phyloP scores from a whole-genome alignment of 2,888 invertebrate species.

The Timema podura region DNA sequence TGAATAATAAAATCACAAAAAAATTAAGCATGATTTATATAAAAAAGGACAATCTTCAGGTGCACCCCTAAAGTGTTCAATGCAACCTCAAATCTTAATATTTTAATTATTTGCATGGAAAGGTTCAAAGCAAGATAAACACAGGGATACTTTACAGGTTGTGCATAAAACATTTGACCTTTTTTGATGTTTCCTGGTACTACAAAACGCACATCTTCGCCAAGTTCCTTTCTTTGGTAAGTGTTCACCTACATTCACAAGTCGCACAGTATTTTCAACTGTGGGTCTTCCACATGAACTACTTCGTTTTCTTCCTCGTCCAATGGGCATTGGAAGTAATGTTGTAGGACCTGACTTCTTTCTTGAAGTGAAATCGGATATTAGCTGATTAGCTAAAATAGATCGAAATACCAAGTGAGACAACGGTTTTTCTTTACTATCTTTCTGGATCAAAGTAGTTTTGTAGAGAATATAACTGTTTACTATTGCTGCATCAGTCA shows the following conservation, averaged over 20 bases:
- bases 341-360: conserved; percentile 20
- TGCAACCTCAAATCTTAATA: too few species aligned
- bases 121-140: conserved; percentile 22
- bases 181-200: conserved; percentile 28
- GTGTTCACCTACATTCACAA: conserved; percentile 24
- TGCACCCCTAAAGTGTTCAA: too few species aligned
- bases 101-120: neutral
- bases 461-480: conserved; percentile 33
- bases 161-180: conserved; percentile 27
- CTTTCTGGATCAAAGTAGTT: conserved; percentile 20
- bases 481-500: conserved; percentile 36
- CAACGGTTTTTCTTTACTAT: conserved; percentile 23
- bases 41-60: too few species aligned
- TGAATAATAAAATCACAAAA: too few species aligned
- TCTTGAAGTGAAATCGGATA: conserved; percentile 22
- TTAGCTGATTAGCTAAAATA: conserved; percentile 26
- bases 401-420: conserved; percentile 28
- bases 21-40: too few species aligned
- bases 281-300: too few species aligned
- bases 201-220: conserved; percentile 27
- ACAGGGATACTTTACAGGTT: conserved; percentile 28
- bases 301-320: neutral
- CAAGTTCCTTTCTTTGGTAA: conserved; percentile 24
- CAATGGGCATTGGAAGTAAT: conserved; percentile 23
- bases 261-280: neutral